Conservation (phyloP, 2,797 vertebrate genomes). For the Sebastes dallii region DNA sequence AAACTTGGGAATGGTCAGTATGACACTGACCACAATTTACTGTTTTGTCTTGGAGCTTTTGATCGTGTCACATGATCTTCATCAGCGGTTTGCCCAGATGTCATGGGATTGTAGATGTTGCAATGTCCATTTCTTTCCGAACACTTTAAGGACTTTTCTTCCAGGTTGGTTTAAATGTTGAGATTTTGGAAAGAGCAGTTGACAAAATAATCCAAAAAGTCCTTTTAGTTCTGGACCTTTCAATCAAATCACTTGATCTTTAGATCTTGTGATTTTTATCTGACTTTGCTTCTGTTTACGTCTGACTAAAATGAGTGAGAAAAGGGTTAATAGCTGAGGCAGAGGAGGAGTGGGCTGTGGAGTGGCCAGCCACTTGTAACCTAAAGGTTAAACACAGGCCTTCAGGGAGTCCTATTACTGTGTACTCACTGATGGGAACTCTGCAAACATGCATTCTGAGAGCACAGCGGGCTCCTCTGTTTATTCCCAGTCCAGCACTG, state of each 20-base stretch:
- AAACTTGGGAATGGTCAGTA: neutral
- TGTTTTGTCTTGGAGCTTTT: neutral
- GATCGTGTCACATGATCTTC: neutral
- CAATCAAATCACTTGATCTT: neutral
- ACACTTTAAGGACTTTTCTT: neutral
- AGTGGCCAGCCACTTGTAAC: slow-evolving; percentile 74
- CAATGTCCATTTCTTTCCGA: neutral
- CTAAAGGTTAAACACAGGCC: slow-evolving; percentile 78
- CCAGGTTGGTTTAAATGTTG: neutral
- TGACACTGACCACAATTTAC: neutral
- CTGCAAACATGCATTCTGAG: slow-evolving; percentile 79
- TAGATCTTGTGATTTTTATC: neutral
- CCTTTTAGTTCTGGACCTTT: neutral
- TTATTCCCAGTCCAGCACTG: slow-evolving; percentile 74
- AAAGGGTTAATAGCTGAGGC: slow-evolving; percentile 66
- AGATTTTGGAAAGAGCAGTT: neutral
- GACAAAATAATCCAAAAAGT: neutral
- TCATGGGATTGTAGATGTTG: neutral
- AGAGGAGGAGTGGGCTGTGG: slow-evolving; percentile 24
- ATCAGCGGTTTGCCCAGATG: neutral
- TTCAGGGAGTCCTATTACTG: slow-evolving; percentile 80
- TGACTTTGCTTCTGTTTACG: neutral
- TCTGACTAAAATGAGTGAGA: slow-evolving; percentile 21
- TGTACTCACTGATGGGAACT: slow-evolving; percentile 83
- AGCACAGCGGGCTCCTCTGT: slow-evolving; percentile 78